These are phyloP conservation scores for Caenorhabditis elegans DNA, from an alignment of 1,140 invertebrate species.

Conservation along the genomic window DNA sequence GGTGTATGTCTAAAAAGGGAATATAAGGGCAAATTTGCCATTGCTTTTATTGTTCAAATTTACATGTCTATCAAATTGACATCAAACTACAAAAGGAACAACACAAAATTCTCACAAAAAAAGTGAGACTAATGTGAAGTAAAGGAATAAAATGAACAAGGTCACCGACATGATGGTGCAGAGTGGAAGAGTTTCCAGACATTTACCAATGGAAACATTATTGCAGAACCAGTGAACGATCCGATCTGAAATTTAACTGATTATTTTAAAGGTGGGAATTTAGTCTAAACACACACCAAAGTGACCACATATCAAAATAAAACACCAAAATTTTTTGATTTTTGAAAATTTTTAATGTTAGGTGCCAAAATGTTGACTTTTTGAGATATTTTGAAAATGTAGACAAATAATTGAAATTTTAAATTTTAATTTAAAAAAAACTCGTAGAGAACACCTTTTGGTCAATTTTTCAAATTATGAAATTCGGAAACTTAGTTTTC, in stretches of 20 bases:
- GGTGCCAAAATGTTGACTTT: no score
- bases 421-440: no score
- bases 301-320: no score
- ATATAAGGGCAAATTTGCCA: no score
- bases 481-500: no score
- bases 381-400: no score
- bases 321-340: no score
- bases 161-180: slow-evolving; percentile 45
- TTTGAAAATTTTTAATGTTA: no score
- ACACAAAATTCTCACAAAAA: not conserved
- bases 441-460: no score
- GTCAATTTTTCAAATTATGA: no score
- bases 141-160: not conserved
- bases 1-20: no score
- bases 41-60: not conserved
- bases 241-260: slow-evolving; percentile 72
- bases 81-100: not conserved
- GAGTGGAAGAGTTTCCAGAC: slow-evolving; percentile 72
- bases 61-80: not conserved
- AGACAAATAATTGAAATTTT: no score
- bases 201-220: slow-evolving; percentile 77
- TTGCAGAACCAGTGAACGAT: slow-evolving; percentile 77
- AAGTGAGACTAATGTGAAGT: slow-evolving; percentile 10
- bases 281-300: not conserved
- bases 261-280: not conserved